These are phyloP conservation scores for Corvus moneduloides DNA, from an alignment of 2,113 vertebrate genomes.

Conservation along the genomic window DNA sequence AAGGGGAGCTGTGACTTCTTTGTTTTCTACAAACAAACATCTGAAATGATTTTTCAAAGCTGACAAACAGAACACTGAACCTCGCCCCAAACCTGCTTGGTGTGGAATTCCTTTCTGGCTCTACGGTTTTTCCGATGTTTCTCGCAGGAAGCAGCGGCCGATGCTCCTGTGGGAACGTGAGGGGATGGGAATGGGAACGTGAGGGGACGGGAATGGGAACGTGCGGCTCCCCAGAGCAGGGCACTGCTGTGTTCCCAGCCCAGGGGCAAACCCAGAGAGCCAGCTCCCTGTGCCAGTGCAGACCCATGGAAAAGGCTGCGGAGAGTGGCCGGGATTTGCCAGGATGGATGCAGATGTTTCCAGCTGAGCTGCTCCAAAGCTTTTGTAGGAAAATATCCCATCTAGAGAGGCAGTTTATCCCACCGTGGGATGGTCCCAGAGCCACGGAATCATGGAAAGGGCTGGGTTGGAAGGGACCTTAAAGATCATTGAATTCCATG, in stretches of 20 bases:
- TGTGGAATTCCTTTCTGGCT: background rate
- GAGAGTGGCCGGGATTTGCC: background rate
- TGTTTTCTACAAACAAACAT: background rate
- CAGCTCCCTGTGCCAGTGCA: too few species aligned
- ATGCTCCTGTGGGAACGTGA: rapidly evolving
- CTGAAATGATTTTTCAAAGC: background rate
- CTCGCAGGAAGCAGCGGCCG: background rate
- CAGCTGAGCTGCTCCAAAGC: background rate
- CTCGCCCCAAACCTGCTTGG: background rate
- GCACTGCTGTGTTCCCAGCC: background rate
- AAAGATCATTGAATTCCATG: background rate
- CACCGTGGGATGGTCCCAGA: background rate
- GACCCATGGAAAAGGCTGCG: background rate
- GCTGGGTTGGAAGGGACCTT: background rate
- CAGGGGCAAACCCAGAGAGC: background rate
- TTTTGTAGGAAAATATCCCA: background rate
- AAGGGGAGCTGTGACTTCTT: background rate
- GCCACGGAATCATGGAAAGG: background rate
- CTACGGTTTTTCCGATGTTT: background rate
- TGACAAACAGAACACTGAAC: background rate
- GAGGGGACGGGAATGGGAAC: rapidly evolving
- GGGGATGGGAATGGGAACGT: rapidly evolving
- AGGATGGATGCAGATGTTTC: background rate
- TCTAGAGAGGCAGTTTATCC: background rate
- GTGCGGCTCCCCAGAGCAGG: background rate